phyloP scores from a whole-genome alignment of 2,797 vertebrate genomes.

The Staurois parvus region DNA sequence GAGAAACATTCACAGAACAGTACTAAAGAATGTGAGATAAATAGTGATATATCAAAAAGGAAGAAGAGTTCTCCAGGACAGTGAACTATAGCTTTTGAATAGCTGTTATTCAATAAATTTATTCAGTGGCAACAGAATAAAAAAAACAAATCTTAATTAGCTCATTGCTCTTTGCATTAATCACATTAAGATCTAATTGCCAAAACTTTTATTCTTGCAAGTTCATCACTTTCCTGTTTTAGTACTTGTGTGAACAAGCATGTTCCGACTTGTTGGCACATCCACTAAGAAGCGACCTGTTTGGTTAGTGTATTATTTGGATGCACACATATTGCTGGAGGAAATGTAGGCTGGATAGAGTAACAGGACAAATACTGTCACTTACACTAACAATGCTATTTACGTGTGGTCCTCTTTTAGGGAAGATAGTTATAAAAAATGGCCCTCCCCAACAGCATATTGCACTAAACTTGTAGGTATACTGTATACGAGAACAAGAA shows the following conservation, averaged over 20 bases:
- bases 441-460: too few species aligned
- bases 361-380: neutral
- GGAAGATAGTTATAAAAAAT: too few species aligned
- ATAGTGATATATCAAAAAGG: too few species aligned
- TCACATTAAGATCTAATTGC: constrained; percentile 1
- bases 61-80: too few species aligned
- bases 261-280: constrained; percentile 22
- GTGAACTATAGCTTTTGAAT: too few species aligned
- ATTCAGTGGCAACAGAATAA: neutral
- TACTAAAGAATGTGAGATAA: too few species aligned
- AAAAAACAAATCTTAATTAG: neutral
- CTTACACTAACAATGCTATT: neutral
- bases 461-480: too few species aligned
- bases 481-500: too few species aligned
- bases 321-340: constrained; percentile 8
- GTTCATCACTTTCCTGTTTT: constrained; percentile 37
- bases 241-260: neutral
- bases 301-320: constrained; percentile 17
- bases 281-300: constrained; percentile 18
- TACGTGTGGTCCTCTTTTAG: too few species aligned
- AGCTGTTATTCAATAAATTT: too few species aligned
- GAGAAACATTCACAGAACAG: too few species aligned
- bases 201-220: constrained; percentile 22
- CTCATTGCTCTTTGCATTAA: constrained; percentile 11
- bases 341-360: neutral